A percentile compares a stretch with the other conserved stretches of the same genome.
phyloP scores from a whole-genome alignment of 2,888 invertebrate genomes.

The Entomobrya multifasciata region DNA sequence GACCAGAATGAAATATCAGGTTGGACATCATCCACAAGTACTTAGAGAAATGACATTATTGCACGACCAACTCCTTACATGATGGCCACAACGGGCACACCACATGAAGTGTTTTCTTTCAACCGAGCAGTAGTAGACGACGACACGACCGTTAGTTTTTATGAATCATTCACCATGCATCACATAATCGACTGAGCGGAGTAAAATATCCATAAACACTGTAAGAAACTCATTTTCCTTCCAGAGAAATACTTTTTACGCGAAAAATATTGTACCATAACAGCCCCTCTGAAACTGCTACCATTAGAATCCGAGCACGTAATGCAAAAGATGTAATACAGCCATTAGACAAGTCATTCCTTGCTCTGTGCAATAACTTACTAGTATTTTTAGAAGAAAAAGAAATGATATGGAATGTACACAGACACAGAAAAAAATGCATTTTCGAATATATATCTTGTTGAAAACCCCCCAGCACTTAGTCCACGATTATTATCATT shows the following conservation, averaged over 20 bases:
- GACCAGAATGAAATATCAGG: slow-evolving; percentile 11
- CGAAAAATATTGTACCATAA: slow-evolving; percentile 50
- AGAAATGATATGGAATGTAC: no score
- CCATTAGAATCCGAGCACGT: slow-evolving; percentile 67
- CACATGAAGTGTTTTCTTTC: slow-evolving; percentile 27
- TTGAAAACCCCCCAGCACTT: slow-evolving; percentile 66
- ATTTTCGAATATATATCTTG: slow-evolving; percentile 63
- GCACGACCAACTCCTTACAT: no score
- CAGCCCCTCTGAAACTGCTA: slow-evolving; percentile 14
- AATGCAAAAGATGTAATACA: slow-evolving; percentile 66
- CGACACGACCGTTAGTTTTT: slow-evolving; percentile 58
- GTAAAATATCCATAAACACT: slow-evolving; percentile 62
- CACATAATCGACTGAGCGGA: slow-evolving; percentile 65
- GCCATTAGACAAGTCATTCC: slow-evolving; percentile 68
- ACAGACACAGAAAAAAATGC: slow-evolving; percentile 48
- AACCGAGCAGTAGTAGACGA: neutral
- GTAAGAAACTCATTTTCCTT: slow-evolving; percentile 54
- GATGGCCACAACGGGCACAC: slow-evolving; percentile 3
- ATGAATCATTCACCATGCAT: slow-evolving; percentile 63
- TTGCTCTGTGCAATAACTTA: slow-evolving; percentile 53
- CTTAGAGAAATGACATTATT: slow-evolving; percentile 4
- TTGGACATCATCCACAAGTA: slow-evolving; percentile 26
- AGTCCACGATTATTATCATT: slow-evolving; percentile 70
- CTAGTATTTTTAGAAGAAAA: neutral
- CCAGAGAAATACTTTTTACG: neutral